Evolutionary conservation across 2,888 invertebrate species (phyloP), one percentile per base, ranked within the genome.

Genomic region (Stictocephala bisonia): DNA sequence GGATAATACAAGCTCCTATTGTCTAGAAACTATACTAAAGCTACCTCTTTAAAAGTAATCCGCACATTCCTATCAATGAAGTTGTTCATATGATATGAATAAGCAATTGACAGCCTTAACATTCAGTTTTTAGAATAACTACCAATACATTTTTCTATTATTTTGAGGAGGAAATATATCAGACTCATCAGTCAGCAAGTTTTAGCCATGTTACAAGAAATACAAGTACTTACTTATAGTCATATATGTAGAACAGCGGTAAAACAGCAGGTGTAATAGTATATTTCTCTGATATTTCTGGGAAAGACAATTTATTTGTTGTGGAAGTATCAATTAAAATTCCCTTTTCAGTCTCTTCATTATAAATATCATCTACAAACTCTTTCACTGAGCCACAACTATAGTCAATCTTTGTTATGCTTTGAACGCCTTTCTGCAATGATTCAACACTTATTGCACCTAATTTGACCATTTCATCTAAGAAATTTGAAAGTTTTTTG

Each of bases 401-500:
- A 64, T 67, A 73, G 70, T 90, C 88, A 20, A 94, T 85, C 0
- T 87, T 86, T 58, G 88, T 86, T 73, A 96, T 89, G 75, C 91
- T 93, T 81, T 93, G 92, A 44, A 96, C 93, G 26, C 96, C 96
- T 83, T 92, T 93, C 18, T 64, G 64, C 2, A 40, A 40, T 40
- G 90, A 90, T 74, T 75, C 75, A 26, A 69, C 60, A 71, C 77
- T 76, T 24, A 79, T 51, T 51, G 74, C 75, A 31, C 82, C 79
- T 26, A 80, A 67, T 24, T 84, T 85, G 82, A 89, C 87, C 93
- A 96, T 94, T 76, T 88, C 88, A 74, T 90, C 90, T 27, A 97
- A 85, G 82, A 97, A 97, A 74, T 92, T 91, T 13, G 94, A 91
- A 70, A 97, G 85, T 85, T 97, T 97, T 85, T 96, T 97, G 81